Evolutionary conservation across 2,888 invertebrate species (phyloP), one percentile per base, ranked within the genome.

Genomic region (Caenorhabditis japonica): DNA sequence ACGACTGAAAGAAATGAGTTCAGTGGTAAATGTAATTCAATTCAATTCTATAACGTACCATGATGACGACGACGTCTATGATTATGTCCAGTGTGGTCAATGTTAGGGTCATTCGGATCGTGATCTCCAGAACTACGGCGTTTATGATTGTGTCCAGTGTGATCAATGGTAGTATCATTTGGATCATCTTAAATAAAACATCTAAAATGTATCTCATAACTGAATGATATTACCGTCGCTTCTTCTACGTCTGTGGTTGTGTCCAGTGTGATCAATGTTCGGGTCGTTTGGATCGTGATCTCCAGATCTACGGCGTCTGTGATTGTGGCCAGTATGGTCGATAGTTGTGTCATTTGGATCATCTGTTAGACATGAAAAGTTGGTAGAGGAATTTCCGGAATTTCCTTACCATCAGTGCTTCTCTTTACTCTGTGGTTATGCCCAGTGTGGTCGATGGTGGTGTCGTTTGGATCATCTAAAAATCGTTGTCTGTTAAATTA

Each of bases 391-490:
- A n/a, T n/a, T n/a, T n/a, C n/a, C n/a, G n/a, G n/a, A n/a, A n/a
- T n/a, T n/a, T n/a, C n/a, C n/a, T n/a, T n/a, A n/a, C n/a, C n/a
- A n/a, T n/a, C n/a, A n/a, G n/a, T n/a, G n/a, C n/a, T n/a, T 41
- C 44, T 33, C 25, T 39, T 25, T 39, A 39, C 25, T 52, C 53
- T 39, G 41, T 55, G 70, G 34, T 66, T 61, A 47, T 77, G 75
- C 4, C 72, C 77, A 15, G 77, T 58, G 43, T 79, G 79, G 34
- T 79, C 76, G 38, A 76, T 64, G 17, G 76, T 75, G 4, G 79
- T 76, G 51, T 79, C 79, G 44, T 58, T 79, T 49, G 66, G 66
- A 15, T 66, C 56, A 19, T 66, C 53, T 62, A 46, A 21, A 56
- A 15, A 10, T 4, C 17, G 12, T 21, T 17, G n/a, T n/a, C n/a